phyloP scores from a whole-genome alignment of 2,888 invertebrate genomes.

The Ectropis crepuscularia region DNA sequence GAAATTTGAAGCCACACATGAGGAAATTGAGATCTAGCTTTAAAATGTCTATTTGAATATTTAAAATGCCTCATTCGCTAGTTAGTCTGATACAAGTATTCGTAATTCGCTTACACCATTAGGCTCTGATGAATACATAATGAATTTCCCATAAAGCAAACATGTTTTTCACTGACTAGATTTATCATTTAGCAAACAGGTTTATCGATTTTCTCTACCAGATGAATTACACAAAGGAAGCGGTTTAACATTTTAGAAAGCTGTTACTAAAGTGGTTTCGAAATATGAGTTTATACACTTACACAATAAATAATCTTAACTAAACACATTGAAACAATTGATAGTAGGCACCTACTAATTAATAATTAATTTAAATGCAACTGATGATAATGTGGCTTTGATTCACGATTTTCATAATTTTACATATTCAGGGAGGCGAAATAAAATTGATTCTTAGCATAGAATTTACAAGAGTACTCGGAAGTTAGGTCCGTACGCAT shows the following conservation, averaged over 20 bases:
- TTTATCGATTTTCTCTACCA: constrained; percentile 18
- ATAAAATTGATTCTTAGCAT: neutral
- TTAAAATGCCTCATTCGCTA: too few species aligned
- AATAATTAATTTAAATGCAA: constrained; percentile 26
- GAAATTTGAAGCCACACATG: too few species aligned
- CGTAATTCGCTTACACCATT: neutral
- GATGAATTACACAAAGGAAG: constrained; percentile 5
- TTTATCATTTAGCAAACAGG: constrained; percentile 23
- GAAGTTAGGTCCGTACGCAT: too few species aligned
- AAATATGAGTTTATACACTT: constrained; percentile 15
- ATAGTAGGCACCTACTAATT: neutral
- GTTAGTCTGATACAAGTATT: too few species aligned
- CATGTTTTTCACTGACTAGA: constrained; percentile 30
- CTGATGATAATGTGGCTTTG: constrained; percentile 12
- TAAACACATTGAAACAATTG: constrained; percentile 5
- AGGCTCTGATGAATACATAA: constrained; percentile 6
- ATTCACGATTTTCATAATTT: constrained; percentile 1
- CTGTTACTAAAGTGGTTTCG: constrained; percentile 8
- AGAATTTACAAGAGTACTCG: too few species aligned
- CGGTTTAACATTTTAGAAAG: constrained; percentile 14
- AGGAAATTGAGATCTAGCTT: too few species aligned
- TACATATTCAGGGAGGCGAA: neutral
- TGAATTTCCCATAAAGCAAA: neutral
- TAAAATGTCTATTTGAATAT: too few species aligned
- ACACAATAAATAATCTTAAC: constrained; percentile 9